phyloP scores from a whole-genome alignment of 1,140 invertebrate species.

The Zaprionus ghesquierei region DNA sequence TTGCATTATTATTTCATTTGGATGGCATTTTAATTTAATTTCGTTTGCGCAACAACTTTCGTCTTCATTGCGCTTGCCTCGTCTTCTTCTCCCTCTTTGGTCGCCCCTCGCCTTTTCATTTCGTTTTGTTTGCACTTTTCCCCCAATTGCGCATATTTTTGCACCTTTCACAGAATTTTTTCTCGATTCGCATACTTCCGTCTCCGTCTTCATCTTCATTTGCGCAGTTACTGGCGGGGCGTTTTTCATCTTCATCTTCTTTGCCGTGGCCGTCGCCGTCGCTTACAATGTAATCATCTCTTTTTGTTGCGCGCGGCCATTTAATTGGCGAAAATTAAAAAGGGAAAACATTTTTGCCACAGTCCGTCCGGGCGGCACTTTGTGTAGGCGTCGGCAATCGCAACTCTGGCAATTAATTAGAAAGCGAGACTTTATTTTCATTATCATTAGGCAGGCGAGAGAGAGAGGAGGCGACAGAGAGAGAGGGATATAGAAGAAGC shows the following conservation, averaged over 20 bases:
- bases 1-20: constrained; percentile 78
- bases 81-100: neutral
- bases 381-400: constrained; percentile 58
- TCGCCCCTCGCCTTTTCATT: constrained; percentile 10
- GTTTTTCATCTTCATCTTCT: constrained; percentile 7
- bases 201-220: constrained; percentile 25
- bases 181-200: constrained; percentile 53
- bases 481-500: constrained; percentile 5
- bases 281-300: constrained; percentile 52
- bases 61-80: constrained; percentile 63
- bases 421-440: constrained; percentile 72
- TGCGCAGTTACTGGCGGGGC: neutral
- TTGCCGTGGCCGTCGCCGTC: neutral
- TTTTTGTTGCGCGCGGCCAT: constrained; percentile 55
- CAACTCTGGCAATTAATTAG: constrained; percentile 73
- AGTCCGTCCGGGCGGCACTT: constrained; percentile 30
- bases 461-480: neutral
- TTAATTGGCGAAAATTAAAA: constrained; percentile 80
- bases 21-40: constrained; percentile 70
- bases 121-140: constrained; percentile 48
- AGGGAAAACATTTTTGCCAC: constrained; percentile 60
- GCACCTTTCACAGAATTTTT: constrained; percentile 75
- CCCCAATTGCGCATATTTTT: constrained; percentile 49
- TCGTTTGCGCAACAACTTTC: constrained; percentile 78
- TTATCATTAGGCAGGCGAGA: constrained; percentile 21